Evolutionary conservation across 2,113 vertebrate species (phyloP), one percentile per base, ranked within the genome.

Genomic region (Oryzias melastigma): DNA sequence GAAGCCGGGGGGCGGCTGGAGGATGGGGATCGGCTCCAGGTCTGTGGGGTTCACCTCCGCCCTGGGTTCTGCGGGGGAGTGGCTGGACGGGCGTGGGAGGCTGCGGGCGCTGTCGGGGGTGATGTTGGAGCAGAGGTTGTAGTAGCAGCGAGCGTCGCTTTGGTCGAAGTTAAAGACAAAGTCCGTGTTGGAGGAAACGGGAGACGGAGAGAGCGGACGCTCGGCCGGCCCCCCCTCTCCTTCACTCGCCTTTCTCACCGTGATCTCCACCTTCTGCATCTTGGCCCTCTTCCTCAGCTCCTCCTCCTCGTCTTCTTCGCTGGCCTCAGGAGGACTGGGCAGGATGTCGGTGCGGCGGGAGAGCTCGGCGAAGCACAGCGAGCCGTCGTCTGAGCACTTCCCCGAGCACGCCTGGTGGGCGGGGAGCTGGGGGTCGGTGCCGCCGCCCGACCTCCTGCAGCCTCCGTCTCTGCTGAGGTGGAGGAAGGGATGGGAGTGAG

Each of bases 1-100:
- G 65, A 94, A 95, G 22, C 94, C 93, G 5, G 91, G 92, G 0
- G 95, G 94, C 0, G 93, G 93, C 16, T 90, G 87, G 7, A 94
- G 88, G 60, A 92, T 85, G 19, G 89, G 83, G 1, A 75, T 16
- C 0, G 73, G 68, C 40, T 84, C 79, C 19, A 64, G n/a, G 12
- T 65, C 72, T 0, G 17, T 54, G 5, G 29, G 40, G 15, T 47
- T 52, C 8, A 5, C 52, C 52, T 6, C 17, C 49, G 72, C n/a
- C 8, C 18, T 20, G 0, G 20, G 4, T 20, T 56, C 58, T 56
- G 18, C 53, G 8, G 56, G 52, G 0, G 47, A 4, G 2, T 17
- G 35, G n/a, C 54, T 55, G 5, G 5, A 18, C 7, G 74, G 64
- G 0, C 46, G 85, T 24, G 85, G 43, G 16, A 86, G 80, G 72